Base-by-base conservation (phyloP, 1,140 invertebrate species). In the Centruroides sculpturatus region DNA sequence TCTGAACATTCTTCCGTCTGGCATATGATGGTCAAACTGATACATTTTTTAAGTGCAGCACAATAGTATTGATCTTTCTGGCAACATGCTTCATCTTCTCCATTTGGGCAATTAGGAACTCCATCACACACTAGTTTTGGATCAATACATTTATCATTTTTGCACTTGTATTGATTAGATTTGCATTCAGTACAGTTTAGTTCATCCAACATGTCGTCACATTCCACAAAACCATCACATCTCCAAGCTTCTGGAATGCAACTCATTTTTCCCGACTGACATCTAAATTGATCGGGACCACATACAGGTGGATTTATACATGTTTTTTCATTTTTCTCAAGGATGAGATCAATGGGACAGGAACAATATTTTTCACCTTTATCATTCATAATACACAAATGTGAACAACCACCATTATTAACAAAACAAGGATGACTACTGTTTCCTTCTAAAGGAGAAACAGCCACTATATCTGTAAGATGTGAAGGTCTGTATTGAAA, bases 351-450 rank as follows among this genome's bases (percentile, higher is more conserved):
- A 62, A 83, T 78, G 46, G 91, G 85, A 74, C 88, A 91, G 13
- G 83, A 82, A 72, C 92, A 92, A 68, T 82, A 60, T 13, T 64
- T 64, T 36, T 63, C 60, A 5, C 58, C 56, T 11, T 61, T 57
- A 49, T 67, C 63, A 34, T 12, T 35, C 12, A 60, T 35, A 55
- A 87, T 75, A 67, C 90, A 94, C 0, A 91, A 74, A 72, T 92
- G 86, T 0, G 81, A 82, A 70, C 90, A 94, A 3, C 86, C 85
- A 0, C 88, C 89, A 71, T 90, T 91, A 55, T 85, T 79, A 49
- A 83, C 77, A 41, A 79, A 80, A 66, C 88, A 91, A 5, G 86
- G 86, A 68, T 85, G 87, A 80, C 83, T 85, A 35, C 13, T 35
- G 13, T 55, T 60, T 47, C 23, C 47, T 5, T 64, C 51, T 8